Evolutionary conservation across 2,797 vertebrate genomes (phyloP).

Genomic region (Miichthys miiuy): DNA sequence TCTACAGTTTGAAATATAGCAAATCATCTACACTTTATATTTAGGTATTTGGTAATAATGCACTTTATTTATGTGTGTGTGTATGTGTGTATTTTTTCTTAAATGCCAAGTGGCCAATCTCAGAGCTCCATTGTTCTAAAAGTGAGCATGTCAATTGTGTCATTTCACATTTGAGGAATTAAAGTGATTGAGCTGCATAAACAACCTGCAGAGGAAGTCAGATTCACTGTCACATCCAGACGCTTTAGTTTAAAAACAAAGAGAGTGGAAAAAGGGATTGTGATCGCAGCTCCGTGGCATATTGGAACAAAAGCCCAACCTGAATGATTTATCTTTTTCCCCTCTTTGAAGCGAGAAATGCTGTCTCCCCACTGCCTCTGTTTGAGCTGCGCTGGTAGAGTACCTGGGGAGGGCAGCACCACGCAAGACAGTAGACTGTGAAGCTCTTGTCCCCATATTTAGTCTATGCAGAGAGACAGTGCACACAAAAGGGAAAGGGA

Average conservation of each 20-base stretch:
- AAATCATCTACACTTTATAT: slow-evolving; percentile 27
- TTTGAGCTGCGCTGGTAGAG: slow-evolving; percentile 73
- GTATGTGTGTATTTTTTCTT: slow-evolving; percentile 45
- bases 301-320: slow-evolving; percentile 85
- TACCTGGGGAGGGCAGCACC: slow-evolving; percentile 82
- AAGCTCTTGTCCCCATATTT: slow-evolving; percentile 80
- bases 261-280: slow-evolving; percentile 83
- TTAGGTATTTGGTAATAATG: slow-evolving; percentile 20
- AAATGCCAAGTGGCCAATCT: slow-evolving; percentile 78
- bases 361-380: slow-evolving; percentile 71
- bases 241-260: slow-evolving; percentile 85
- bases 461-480: slow-evolving; percentile 75
- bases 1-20: slow-evolving; percentile 34
- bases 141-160: slow-evolving; percentile 79
- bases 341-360: slow-evolving; percentile 77
- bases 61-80: not conserved
- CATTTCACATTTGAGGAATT: slow-evolving; percentile 86
- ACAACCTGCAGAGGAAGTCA: slow-evolving; percentile 84
- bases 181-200: slow-evolving; percentile 87
- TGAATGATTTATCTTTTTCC: slow-evolving; percentile 88
- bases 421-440: slow-evolving; percentile 73
- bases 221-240: slow-evolving; percentile 86
- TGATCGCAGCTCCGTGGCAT: slow-evolving; percentile 84
- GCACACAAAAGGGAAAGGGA: slow-evolving; percentile 77
- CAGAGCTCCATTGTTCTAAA: slow-evolving; percentile 80